A percentile compares a stretch with the other conserved stretches of the same genome.
Evolutionary conservation across 2,113 vertebrate genomes (phyloP).

Genomic region (Myanophis thanlyinensis): DNA sequence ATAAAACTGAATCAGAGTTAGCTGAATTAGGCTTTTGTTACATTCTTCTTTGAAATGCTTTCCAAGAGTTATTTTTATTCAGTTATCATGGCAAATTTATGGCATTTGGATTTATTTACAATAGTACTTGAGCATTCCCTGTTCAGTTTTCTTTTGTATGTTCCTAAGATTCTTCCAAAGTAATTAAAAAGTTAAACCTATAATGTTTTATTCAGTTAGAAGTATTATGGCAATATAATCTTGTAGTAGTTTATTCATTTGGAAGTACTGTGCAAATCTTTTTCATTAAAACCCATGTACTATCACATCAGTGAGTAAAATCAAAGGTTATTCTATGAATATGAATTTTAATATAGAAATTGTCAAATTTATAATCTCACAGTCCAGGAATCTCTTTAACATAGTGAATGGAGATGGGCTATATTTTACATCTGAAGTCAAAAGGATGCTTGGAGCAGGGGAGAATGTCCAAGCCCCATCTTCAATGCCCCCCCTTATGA

Average conservation of each 20-base stretch:
- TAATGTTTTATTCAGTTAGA: neutral
- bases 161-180: neutral
- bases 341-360: neutral
- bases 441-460: neutral
- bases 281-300: neutral
- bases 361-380: neutral
- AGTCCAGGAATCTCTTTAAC: neutral
- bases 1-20: neutral
- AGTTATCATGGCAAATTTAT: neutral
- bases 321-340: neutral
- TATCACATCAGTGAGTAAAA: neutral
- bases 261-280: neutral
- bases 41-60: neutral
- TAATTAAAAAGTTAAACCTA: neutral
- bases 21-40: neutral
- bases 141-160: neutral
- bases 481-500: neutral
- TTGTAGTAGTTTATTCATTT: neutral
- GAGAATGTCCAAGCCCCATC: neutral
- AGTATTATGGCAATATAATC: neutral
- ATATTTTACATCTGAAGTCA: neutral
- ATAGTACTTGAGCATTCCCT: neutral
- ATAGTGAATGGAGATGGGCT: neutral
- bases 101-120: neutral
- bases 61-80: neutral